Evolutionary conservation across 2,113 vertebrate species (phyloP).

Genomic region (Pterocles orientalis): DNA sequence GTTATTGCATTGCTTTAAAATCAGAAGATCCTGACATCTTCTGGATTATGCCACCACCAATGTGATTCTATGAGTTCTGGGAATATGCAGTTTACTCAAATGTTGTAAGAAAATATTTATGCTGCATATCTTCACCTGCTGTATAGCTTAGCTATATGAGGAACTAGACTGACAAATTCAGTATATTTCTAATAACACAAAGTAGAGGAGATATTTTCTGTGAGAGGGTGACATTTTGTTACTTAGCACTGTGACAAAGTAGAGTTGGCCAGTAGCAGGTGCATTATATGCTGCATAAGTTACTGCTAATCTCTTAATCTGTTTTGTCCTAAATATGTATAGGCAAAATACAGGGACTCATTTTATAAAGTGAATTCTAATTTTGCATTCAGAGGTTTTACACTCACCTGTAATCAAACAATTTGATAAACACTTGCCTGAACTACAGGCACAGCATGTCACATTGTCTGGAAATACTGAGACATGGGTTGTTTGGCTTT

Average conservation of each 20-base stretch:
- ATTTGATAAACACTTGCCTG: neutral
- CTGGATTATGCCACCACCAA: neutral
- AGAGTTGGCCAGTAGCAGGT: neutral
- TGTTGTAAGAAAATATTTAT: neutral
- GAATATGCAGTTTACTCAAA: neutral
- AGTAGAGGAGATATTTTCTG: neutral
- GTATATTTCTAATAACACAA: neutral
- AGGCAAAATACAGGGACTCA: neutral
- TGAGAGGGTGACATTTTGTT: neutral
- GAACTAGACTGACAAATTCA: neutral
- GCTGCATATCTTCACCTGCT: neutral
- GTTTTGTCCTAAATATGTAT: neutral
- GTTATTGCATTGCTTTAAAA: constrained; percentile 12
- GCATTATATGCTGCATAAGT: neutral
- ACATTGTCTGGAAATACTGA: neutral
- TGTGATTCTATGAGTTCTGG: constrained; percentile 1
- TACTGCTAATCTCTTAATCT: neutral
- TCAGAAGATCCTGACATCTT: neutral
- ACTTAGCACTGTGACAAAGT: neutral
- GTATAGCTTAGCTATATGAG: neutral
- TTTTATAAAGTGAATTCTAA: neutral
- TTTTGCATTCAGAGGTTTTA: neutral
- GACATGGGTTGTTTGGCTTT: neutral
- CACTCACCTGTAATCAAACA: neutral
- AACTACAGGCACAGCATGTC: neutral